Evolutionary conservation across 2,797 vertebrate species (phyloP), one percentile per base, ranked within the genome.

Genomic region (Melanotaenia maccullochi): DNA sequence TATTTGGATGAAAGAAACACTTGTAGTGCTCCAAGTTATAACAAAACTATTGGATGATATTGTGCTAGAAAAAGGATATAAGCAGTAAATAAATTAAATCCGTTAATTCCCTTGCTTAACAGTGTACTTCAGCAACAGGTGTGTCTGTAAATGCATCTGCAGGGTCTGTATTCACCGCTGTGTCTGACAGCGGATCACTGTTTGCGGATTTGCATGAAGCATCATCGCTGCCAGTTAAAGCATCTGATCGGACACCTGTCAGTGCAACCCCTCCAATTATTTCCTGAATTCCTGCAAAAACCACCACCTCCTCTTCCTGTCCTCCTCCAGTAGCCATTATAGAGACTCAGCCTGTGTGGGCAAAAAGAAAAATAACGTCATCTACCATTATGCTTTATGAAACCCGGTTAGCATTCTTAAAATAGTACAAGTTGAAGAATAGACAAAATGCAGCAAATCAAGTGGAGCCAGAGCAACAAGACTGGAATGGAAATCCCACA

Each of bases 181-280:
- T 44, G 36, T 14, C 22, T 65, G 60, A 49, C 68, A 44, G 68
- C 5, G 2, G 68, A 44, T 62, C 51, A 47, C 54, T 63, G 49
- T 65, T 47, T 51, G 55, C 12, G 55, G 70, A 25, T 40, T 42
- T 49, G 56, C 57, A 25, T 35, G 35, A 28, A 32, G 33, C 24
- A 49, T 25, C 70, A 20, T 51, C 24, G 42, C 61, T 65, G 61
- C 65, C 61, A 51, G 24, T 32, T 20, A 2, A 24, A 36, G 40
- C 40, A 25, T 57, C 32, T 12, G 40, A 58, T 54, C 35, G 40
- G 71, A 60, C 71, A 73, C 55, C 62, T 73, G 62, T 73, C 62
- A 52, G 42, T 40, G 44, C 42, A 28, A 16, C 44, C 62, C 36
- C 55, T 36, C 71, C 62, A 65, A 73, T 65, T 73, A 73, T 65